Conservation (phyloP, 2,797 vertebrate genomes). For the Anguilla anguilla region DNA sequence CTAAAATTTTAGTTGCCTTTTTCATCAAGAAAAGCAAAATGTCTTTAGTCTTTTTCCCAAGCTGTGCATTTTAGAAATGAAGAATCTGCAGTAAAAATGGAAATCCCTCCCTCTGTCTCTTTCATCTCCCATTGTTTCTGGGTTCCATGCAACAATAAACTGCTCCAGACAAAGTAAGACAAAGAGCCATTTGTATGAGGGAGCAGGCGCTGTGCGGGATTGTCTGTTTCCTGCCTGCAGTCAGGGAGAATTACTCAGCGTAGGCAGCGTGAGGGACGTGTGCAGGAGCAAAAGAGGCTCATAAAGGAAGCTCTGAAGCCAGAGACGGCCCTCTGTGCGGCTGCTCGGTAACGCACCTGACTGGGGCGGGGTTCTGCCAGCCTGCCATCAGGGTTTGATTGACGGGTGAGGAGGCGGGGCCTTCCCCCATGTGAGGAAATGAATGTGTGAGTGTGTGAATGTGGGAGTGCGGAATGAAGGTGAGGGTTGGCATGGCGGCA, state of each 20-base stretch:
- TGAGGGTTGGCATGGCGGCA: no score
- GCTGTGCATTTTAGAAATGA: background rate
- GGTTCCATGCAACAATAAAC: background rate
- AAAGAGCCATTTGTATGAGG: background rate
- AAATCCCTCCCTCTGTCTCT: no score
- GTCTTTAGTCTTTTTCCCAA: background rate
- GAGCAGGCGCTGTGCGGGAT: background rate
- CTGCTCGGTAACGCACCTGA: no score
- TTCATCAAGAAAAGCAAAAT: background rate
- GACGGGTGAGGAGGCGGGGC: background rate
- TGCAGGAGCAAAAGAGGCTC: no score
- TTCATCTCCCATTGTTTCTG: background rate
- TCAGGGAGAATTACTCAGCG: background rate
- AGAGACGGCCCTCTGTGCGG: no score
- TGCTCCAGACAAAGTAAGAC: background rate
- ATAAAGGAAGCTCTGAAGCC: no score
- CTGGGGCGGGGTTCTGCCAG: background rate
- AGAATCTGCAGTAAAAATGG: background rate
- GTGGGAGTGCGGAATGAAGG: background rate
- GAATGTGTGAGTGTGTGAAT: background rate
- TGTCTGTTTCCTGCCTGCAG: background rate
- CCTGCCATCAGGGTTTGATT: background rate
- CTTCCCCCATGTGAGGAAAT: background rate
- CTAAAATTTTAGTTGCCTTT: background rate
- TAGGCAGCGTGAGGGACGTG: background rate